Percentiles rank a stretch among this genome's conserved stretches.
These are phyloP conservation scores for Oxystoma pomonae DNA, from an alignment of 2,888 invertebrate genomes.

Conservation along the genomic window DNA sequence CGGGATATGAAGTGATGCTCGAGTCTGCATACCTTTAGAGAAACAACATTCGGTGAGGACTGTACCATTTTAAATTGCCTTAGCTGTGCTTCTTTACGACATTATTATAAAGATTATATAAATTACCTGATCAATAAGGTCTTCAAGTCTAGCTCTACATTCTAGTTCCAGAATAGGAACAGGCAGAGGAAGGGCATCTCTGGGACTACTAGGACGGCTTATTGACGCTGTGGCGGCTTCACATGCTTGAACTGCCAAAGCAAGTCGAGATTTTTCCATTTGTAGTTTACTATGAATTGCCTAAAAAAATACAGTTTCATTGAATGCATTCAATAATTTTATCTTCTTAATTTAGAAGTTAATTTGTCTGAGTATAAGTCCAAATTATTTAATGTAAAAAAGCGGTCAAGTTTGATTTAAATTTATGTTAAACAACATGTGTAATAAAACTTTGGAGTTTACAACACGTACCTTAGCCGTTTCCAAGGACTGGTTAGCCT, in stretches of 20 bases:
- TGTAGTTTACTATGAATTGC: slow-evolving; percentile 81
- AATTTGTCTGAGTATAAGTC: neutral
- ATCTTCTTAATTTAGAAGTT: neutral
- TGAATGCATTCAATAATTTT: no score
- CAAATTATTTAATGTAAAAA: neutral
- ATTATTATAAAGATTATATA: no score
- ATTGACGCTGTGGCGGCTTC: slow-evolving; percentile 90
- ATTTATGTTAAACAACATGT: slow-evolving; percentile 28
- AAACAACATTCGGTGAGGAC: no score
- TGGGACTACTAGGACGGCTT: slow-evolving; percentile 84
- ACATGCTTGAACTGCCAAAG: slow-evolving; percentile 86
- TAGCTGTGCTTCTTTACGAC: no score
- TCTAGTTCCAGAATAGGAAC: slow-evolving; percentile 80
- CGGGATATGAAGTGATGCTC: no score
- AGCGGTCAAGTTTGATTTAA: neutral
- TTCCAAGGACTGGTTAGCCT: slow-evolving; percentile 68
- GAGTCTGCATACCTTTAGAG: no score
- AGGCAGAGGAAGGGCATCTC: slow-evolving; percentile 80
- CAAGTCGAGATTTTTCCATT: slow-evolving; percentile 79
- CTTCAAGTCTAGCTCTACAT: slow-evolving; percentile 81
- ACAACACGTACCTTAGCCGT: slow-evolving; percentile 63
- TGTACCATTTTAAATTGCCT: no score
- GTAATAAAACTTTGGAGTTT: slow-evolving; percentile 11
- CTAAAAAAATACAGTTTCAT: slow-evolving; percentile 40
- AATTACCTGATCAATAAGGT: slow-evolving; percentile 86